Base-by-base conservation (phyloP, 2,888 invertebrate species). In the Drosophila subsilvestris region DNA sequence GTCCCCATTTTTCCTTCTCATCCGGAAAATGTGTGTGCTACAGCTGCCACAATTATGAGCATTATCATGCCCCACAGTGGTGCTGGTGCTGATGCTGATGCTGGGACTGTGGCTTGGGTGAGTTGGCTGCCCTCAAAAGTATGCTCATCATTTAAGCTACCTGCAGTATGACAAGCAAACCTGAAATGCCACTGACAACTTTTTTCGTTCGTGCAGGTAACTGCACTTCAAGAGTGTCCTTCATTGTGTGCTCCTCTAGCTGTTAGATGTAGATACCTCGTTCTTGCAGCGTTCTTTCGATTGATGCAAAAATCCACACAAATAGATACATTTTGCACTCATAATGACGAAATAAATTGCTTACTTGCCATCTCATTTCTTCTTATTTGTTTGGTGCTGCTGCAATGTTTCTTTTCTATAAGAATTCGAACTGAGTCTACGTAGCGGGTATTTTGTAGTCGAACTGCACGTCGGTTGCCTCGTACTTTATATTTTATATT, bases 1-100 rank as follows among this genome's bases (percentile, higher is more conserved):
- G 49, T 22, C 37, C n/a, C 10, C 29, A 32, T 20, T 18, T 29
- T 45, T 25, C 25, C 29, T 37, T 70, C 27, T 51, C 68, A 73
- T 50, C 63, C 73, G 55, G 51, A 56, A 59, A 59, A 49, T 56
- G 37, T 20, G 43, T 67, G 63, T 71, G 55, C 58, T 61, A 68
- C 68, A 75, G 51, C 75, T 75, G 77, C 81, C 77, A 67, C 82
- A 84, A 79, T 84, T 84, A 78, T 78, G 68, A 66, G 70, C 72
- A 84, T 82, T 79, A 79, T 75, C 62, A 76, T 65, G 80, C 65
- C 29, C 50, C 50, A 29, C 22, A 22, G 22, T 59, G 66, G 58
- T 42, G 42, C 45, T n/a, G 20, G 14, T 14, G 37, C 67, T 61
- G 62, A 51, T 27, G 27, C 49, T 18, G 44, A 37, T 42, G 47